phyloP scores from a whole-genome alignment of 2,797 vertebrate genomes.

The Thripadectes ignobilis region DNA sequence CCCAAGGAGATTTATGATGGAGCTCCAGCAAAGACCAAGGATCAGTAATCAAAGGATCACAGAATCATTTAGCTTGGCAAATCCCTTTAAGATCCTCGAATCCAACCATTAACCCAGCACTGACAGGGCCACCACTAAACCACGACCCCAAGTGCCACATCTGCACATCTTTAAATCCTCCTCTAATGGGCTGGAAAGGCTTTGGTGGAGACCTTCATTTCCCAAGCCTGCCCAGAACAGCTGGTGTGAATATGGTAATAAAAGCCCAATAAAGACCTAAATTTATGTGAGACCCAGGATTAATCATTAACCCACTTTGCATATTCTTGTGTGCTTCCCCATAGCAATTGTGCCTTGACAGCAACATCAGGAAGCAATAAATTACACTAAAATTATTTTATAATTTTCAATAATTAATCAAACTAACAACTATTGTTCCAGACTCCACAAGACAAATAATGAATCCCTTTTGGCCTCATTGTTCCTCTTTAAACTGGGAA shows the following conservation, averaged over 20 bases:
- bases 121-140: neutral
- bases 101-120: neutral
- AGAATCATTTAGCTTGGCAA: neutral
- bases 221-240: neutral
- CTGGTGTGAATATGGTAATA: neutral
- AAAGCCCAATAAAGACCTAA: neutral
- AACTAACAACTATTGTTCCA: neutral
- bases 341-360: neutral
- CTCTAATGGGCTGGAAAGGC: neutral
- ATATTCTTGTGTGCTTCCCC: neutral
- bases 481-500: neutral
- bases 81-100: neutral
- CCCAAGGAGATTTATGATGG: neutral
- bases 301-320: neutral
- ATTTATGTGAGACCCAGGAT: neutral
- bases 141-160: neutral
- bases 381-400: neutral
- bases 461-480: neutral
- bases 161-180: neutral
- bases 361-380: neutral
- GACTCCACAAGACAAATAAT: neutral
- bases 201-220: neutral
- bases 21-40: neutral
- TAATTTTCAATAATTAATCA: slow-evolving; percentile 33
- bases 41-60: neutral